Percentiles rank a stretch among this genome's conserved stretches.
These are phyloP conservation scores for Takifugu ocellatus DNA, from an alignment of 2,797 vertebrate species.

Conservation along the genomic window DNA sequence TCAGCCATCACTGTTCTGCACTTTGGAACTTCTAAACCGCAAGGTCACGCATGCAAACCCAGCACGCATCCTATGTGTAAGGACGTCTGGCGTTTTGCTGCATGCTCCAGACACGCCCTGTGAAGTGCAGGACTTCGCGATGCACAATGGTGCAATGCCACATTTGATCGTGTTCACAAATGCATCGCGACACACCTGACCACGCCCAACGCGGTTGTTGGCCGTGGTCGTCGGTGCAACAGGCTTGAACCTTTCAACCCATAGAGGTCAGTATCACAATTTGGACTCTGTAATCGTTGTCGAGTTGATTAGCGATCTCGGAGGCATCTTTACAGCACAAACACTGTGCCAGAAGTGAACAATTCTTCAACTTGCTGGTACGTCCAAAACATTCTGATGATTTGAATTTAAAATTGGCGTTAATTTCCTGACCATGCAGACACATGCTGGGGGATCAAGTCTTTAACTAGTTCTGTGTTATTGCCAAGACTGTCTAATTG, in stretches of 20 bases:
- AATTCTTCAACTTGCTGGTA: slow-evolving; percentile 72
- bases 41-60: slow-evolving; percentile 62
- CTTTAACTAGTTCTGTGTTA: slow-evolving; percentile 35
- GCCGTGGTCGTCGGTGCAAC: slow-evolving; percentile 61
- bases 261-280: slow-evolving; percentile 72
- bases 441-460: slow-evolving; percentile 69
- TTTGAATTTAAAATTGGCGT: slow-evolving; percentile 42
- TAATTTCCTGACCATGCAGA: slow-evolving; percentile 73
- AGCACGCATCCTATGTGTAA: slow-evolving; percentile 50
- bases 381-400: slow-evolving; percentile 52
- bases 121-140: slow-evolving; percentile 61
- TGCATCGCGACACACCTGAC: slow-evolving; percentile 62
- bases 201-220: slow-evolving; percentile 56
- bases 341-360: slow-evolving; percentile 67
- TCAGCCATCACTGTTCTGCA: slow-evolving; percentile 50
- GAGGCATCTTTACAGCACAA: slow-evolving; percentile 67
- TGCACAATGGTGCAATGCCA: slow-evolving; percentile 58
- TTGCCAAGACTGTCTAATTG: slow-evolving; percentile 17
- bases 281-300: slow-evolving; percentile 59
- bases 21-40: slow-evolving; percentile 53
- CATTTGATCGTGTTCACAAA: slow-evolving; percentile 66
- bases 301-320: slow-evolving; percentile 57
- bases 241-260: slow-evolving; percentile 77
- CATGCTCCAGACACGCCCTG: slow-evolving; percentile 63
- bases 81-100: slow-evolving; percentile 50